phyloP scores from a whole-genome alignment of 2,113 vertebrate species.

The Toxotes jaculatrix region DNA sequence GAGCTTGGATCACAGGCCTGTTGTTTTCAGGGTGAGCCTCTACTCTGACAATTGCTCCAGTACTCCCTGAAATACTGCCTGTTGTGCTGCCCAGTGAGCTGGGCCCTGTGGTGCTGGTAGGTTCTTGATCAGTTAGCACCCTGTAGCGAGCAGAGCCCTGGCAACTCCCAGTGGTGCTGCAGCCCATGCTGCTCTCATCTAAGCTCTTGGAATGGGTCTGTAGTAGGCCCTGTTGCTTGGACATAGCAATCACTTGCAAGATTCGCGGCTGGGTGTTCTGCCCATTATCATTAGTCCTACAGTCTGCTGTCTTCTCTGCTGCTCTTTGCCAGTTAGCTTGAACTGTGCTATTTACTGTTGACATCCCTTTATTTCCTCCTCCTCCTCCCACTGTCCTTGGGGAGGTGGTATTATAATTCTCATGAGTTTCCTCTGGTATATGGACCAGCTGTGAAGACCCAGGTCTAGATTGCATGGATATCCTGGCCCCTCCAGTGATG shows the following conservation, averaged over 20 bases:
- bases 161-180: conserved; percentile 84
- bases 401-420: conserved; percentile 85
- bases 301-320: conserved; percentile 90
- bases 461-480: conserved; percentile 93
- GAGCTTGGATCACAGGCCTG: conserved; percentile 91
- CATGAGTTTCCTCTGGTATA: conserved; percentile 97
- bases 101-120: conserved; percentile 63
- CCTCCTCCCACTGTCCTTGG: conserved; percentile 83
- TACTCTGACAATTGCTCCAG: conserved; percentile 90
- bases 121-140: conserved; percentile 90
- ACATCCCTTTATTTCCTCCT: conserved; percentile 32
- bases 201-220: conserved; percentile 92
- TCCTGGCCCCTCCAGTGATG: conserved; percentile 90
- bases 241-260: conserved; percentile 98
- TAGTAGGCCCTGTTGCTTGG: conserved; percentile 96
- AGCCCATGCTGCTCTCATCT: conserved; percentile 74
- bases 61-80: conserved; percentile 76
- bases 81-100: conserved; percentile 65
- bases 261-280: conserved; percentile 89
- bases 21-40: conserved; percentile 96
- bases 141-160: conserved; percentile 91
- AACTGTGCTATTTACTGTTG: conserved; percentile 56
- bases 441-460: conserved; percentile 97
- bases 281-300: conserved; percentile 85
- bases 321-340: conserved; percentile 94